Base-by-base conservation (phyloP, 2,113 vertebrate species). In the Heteronetta atricapilla region DNA sequence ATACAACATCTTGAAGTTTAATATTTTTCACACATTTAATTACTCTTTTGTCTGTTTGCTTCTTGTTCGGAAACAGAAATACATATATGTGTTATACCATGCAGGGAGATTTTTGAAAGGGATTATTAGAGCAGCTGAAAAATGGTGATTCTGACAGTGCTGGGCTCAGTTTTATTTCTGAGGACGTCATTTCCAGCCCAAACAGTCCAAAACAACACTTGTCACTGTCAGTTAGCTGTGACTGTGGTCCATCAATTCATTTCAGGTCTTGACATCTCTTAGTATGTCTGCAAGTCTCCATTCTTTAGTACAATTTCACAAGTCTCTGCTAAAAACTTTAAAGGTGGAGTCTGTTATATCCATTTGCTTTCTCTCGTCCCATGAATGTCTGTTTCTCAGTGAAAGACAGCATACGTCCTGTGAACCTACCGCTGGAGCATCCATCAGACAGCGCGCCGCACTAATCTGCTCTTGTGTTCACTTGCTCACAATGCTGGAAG, bases 301-400 rank as follows among this genome's bases (percentile, higher is more conserved):
- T 72, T 93, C 31, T 87, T 78, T 18, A 23, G 69, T 75, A 72
- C 53, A 81, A 79, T 82, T 93, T 90, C 69, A 62, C 0, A 0
- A 95, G 62, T n/a, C 25, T 84, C 80, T 92, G 90, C 67, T 92
- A 90, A 85, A 90, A 92, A 63, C n/a, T 46, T 93, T 84, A 69
- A 76, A 69, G 63, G 16, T 34, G 69, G 55, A 53, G 55, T 79
- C 95, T 95, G 93, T 74, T 96, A 92, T 17, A 92, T 82, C 33
- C 69, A 90, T 96, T 95, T 96, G 33, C 86, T 81, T 78, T 86
- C 80, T 84, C 40, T 66, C 21, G 1, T 63, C 50, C 64, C 64
- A 78, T 52, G 70, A 48, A 88, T 55, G 74, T 88, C 92, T 88
- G 33, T 75, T 91, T 88, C 82, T 60, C 59, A 78, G 53, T 52